A percentile compares a stretch with the other conserved stretches of the same genome.
These are phyloP conservation scores for Tupiocoris notatus DNA, from an alignment of 2,888 invertebrate genomes.

Conservation along the genomic window DNA sequence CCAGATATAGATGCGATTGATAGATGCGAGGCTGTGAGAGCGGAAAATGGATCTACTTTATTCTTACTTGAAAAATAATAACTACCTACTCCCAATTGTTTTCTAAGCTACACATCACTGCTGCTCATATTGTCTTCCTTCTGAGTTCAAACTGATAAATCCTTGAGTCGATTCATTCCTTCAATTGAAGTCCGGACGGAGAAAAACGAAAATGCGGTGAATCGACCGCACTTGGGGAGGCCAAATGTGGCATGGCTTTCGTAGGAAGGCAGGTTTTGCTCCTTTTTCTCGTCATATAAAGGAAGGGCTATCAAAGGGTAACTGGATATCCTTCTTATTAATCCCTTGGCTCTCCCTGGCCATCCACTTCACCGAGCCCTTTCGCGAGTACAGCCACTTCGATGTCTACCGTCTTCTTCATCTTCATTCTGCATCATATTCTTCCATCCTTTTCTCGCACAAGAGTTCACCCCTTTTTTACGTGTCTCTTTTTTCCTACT, in stretches of 20 bases:
- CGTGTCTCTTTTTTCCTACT: background rate
- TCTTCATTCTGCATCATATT: slow-evolving; percentile 1
- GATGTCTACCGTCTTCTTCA: background rate
- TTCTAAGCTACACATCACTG: too few species aligned
- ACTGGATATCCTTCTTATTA: slow-evolving; percentile 43
- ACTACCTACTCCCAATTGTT: too few species aligned
- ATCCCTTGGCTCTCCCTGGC: slow-evolving; percentile 14
- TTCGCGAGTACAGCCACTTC: background rate
- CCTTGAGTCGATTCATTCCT: too few species aligned
- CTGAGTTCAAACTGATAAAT: too few species aligned
- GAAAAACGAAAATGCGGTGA: too few species aligned
- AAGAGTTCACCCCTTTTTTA: too few species aligned
- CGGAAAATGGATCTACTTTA: too few species aligned
- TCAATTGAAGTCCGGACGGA: too few species aligned
- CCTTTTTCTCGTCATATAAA: background rate
- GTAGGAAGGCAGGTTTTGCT: background rate
- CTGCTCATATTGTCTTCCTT: too few species aligned
- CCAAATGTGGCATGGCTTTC: background rate
- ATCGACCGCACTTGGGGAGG: background rate
- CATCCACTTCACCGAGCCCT: slow-evolving; percentile 10
- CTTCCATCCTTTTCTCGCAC: background rate
- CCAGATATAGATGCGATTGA: too few species aligned
- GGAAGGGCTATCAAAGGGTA: slow-evolving; percentile 40
- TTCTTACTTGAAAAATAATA: too few species aligned
- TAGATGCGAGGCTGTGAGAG: too few species aligned